Base-by-base conservation (phyloP, 1,140 invertebrate genomes). In the Plodia interpunctella region DNA sequence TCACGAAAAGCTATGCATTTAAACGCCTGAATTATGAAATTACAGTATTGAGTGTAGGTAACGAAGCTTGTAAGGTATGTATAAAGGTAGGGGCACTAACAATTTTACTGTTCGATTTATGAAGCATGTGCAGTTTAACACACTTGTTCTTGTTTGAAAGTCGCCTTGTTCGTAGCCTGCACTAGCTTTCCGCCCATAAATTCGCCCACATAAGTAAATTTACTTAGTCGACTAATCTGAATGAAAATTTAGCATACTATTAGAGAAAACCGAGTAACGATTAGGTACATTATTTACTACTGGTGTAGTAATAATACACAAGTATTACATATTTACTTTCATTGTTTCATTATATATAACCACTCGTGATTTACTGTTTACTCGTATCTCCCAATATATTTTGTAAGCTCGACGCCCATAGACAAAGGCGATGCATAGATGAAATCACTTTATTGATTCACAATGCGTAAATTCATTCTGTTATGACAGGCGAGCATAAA, bases 11-110 rank as follows among this genome's bases (percentile, higher is more conserved):
- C 82, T 87, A 89, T 89, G 87, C 87, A 87, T 86, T 89, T 89
- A 87, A 89, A 87, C 87, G 87, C 83, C 79, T 86, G 76, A 87
- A 89, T 89, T 89, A 88, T 89, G 83, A 89, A 88, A 89, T 89
- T 89, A 85, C 78, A 81, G 82, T 84, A 86, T 88, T 77, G 79
- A 89, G 80, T 77, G 78, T 79, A 85, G 81, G 82, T 69, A 82
- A 68, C 38, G 69, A 54, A 53, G 60, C 59, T 63, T 63, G 49
- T 55, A 57, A 44, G 38, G 38, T 35, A 44, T 44, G 10, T 44
- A 44, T 17, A 44, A 32, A 44, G n/a, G 15, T 15, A 44, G 38
- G 15, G 13, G 38, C 15, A 44, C 13, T 44, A 15, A 15, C 13
- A n/a, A 44, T 15, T 44, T 44, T 15, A 44, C 38, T 44, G 13